These are phyloP conservation scores for Florisuga fusca DNA, from an alignment of 2,797 vertebrate species.

Conservation along the genomic window DNA sequence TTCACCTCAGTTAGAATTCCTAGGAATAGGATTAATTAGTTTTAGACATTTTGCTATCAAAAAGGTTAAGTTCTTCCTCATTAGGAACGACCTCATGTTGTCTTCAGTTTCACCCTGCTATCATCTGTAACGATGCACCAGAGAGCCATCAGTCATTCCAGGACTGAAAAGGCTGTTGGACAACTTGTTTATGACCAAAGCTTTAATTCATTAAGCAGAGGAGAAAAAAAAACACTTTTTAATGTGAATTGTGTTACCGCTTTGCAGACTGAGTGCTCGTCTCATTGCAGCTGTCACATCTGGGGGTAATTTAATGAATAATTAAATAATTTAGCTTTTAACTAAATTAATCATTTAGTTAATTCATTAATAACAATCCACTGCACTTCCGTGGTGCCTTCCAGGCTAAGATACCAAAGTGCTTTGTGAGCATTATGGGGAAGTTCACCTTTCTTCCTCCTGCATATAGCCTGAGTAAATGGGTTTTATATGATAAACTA, in stretches of 20 bases:
- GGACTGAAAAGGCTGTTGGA: conserved; percentile 49
- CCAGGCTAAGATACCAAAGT: conserved; percentile 60
- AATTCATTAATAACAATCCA: conserved; percentile 68
- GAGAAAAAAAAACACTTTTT: conserved; percentile 53
- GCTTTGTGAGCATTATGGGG: background rate
- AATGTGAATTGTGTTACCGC: background rate
- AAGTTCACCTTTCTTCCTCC: conserved; percentile 52
- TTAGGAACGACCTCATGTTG: conserved; percentile 69
- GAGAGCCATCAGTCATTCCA: conserved; percentile 59
- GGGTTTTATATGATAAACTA: conserved; percentile 51
- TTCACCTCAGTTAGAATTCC: conserved; percentile 54
- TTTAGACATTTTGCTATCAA: conserved; percentile 47
- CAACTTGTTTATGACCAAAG: conserved; percentile 66
- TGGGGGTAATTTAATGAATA: conserved; percentile 70
- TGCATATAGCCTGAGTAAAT: conserved; percentile 11
- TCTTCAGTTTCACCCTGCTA: conserved; percentile 51
- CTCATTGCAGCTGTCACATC: conserved; percentile 18
- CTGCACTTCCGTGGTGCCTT: conserved; percentile 47
- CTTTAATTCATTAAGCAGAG: conserved; percentile 60
- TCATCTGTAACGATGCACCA: conserved; percentile 58
- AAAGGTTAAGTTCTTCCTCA: conserved; percentile 72
- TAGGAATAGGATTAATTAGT: conserved; percentile 69
- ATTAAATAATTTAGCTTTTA: conserved; percentile 75
- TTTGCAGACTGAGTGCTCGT: conserved; percentile 10
- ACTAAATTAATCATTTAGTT: conserved; percentile 72